Evolutionary conservation across 2,797 vertebrate species (phyloP), one percentile per base, ranked within the genome.

Genomic region (Bufotes viridis): DNA sequence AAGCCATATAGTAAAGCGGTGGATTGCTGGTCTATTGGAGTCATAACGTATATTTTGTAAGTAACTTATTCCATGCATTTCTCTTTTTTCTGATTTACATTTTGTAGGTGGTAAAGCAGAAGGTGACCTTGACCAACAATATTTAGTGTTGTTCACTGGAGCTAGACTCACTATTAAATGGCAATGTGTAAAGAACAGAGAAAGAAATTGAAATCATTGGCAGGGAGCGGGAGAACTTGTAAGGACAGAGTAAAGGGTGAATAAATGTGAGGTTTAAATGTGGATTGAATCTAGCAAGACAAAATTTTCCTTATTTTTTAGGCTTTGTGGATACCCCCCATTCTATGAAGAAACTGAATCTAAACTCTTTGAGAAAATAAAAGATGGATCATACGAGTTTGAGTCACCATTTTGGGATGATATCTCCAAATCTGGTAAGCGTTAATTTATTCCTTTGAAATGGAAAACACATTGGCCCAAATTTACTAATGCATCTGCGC

Each of bases 11-110:
- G 96, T 93, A 98, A 99, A 94, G 96, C 97, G 0, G 97, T 99
- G 82, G 98, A 99, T 91, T 99, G 98, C 94, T 99, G 98, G 98
- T 98, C 98, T 69, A 98, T 99, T 12, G 98, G 98, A 72, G 98
- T 99, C 83, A 98, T 99, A 92, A 96, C 97, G 3, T 99, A 99
- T 84, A 98, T 99, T 91, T 91, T 99, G 98, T 99, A 93, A 98
- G 97, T 96, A 55, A 90, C 42, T 51, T 22, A 65, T 29, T 65
- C 14, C 3, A 17, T 57, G 24, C 17, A 15, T 53, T 11, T 26
- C 24, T 26, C n/a, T 3, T 15, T 78, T 78, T 14, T 11, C 15
- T 18, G 55, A 26, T 78, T 29, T 26, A 7, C n/a, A n/a, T 78
- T 78, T 78, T 24, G 13, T 13, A 67, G 63, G 63, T 67, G 63